Conservation (phyloP, 2,888 invertebrate species). For the Leucophenga montana region DNA sequence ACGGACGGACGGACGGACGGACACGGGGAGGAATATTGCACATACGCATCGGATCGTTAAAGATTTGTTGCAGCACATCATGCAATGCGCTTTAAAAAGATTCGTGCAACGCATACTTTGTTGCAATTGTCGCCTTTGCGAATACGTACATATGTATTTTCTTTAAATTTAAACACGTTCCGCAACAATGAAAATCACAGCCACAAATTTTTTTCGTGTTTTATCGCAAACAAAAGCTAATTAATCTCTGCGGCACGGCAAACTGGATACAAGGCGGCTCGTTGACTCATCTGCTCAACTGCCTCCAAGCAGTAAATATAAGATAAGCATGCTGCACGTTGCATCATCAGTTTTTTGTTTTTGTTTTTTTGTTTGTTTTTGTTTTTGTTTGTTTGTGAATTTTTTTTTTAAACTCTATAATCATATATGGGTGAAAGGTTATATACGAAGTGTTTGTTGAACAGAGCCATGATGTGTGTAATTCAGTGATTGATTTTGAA, state of each 20-base stretch:
- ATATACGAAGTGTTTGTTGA: too few species aligned
- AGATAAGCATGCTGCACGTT: too few species aligned
- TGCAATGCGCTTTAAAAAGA: not conserved
- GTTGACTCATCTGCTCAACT: too few species aligned
- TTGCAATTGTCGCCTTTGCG: conserved; percentile 1
- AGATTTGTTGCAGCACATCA: not conserved
- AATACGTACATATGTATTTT: not conserved
- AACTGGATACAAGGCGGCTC: too few species aligned
- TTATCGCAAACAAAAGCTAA: conserved; percentile 58
- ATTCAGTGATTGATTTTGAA: too few species aligned
- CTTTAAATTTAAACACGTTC: conserved; percentile 2
- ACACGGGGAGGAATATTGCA: not conserved
- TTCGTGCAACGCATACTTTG: not conserved
- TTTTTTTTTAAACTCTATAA: too few species aligned
- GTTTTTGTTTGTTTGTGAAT: too few species aligned
- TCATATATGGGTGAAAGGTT: too few species aligned
- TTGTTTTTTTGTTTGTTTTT: too few species aligned
- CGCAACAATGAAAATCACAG: not conserved
- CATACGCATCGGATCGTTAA: not conserved
- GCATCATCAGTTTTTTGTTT: too few species aligned
- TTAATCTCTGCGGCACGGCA: conserved; percentile 48
- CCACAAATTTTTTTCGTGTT: conserved; percentile 43
- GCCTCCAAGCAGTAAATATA: too few species aligned
- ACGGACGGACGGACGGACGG: not conserved
- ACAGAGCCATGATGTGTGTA: too few species aligned